Evolutionary conservation across 2,113 vertebrate species (phyloP), one percentile per base, ranked within the genome.

Genomic region (Fregetta grallaria): DNA sequence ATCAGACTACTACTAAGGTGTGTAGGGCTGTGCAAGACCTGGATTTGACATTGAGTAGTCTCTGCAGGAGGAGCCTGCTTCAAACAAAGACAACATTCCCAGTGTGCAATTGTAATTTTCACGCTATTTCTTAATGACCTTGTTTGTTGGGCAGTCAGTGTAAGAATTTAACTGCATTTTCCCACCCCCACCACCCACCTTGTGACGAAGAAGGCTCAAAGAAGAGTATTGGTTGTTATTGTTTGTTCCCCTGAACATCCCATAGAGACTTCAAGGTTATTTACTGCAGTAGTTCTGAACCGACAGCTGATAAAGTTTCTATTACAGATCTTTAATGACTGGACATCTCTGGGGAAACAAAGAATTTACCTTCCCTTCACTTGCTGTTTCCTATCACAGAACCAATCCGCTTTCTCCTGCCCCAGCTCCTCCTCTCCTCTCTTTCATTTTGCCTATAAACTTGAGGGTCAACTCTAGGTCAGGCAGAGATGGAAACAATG

Each of bases 251-350:
- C 55, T 66, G 68, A 78, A n/a, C 32, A 66, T 55, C 53, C 84
- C 84, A 30, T 27, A 30, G 90, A 97, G 92, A 88, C 65, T 86
- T 78, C 73, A 77, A 82, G 85, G 53, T 56, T 93, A 91, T 95
- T 94, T 95, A 87, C 72, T 87, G 70, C 71, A 68, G n/a, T 34
- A 50, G 45, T 92, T 87, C 74, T 71, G 47, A 91, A 47, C 30
- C 0, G 13, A 79, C 42, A 91, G 83, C 49, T 81, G 62, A 85
- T 87, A 94, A 67, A 74, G 80, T 66, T 93, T 52, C 74, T 52
- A 50, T 93, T 90, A 68, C 32, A 47, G 44, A 61, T 47, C 47
- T 86, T 91, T 90, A 95, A 80, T 56, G 92, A 87, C 32, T 68
- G 45, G 75, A 45, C 38, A 40, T 40, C 86, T 32, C 36, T 77